These are phyloP conservation scores for Marronus borbonicus DNA, from an alignment of 2,888 invertebrate species.

Conservation along the genomic window DNA sequence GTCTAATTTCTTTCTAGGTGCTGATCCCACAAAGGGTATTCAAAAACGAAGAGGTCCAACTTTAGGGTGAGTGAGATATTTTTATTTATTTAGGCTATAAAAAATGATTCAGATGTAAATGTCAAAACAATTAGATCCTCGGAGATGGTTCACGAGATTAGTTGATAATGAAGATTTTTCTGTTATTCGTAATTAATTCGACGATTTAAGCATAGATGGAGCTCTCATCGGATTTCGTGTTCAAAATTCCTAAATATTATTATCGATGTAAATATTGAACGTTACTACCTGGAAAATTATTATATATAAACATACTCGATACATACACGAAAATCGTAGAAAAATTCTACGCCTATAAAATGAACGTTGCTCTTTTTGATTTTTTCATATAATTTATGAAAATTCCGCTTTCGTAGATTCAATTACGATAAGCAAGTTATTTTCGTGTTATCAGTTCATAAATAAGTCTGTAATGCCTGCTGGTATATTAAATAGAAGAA, in stretches of 20 bases:
- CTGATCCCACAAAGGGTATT: conserved; percentile 86
- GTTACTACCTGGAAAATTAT: not conserved
- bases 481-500: conserved; percentile 61
- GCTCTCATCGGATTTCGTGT: not conserved
- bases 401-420: conserved; percentile 63
- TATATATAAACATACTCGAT: not conserved
- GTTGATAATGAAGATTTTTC: conserved; percentile 45
- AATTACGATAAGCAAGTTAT: conserved; percentile 69
- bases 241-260: not conserved
- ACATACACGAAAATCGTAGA: not conserved
- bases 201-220: conserved; percentile 22
- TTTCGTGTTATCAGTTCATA: conserved; percentile 67
- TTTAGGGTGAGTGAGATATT: conserved; percentile 79
- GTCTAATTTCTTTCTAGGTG: conserved; percentile 74
- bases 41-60: conserved; percentile 86
- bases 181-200: conserved; percentile 7
- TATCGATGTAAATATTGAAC: too few species aligned
- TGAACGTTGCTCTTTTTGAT: not conserved
- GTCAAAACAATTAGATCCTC: conserved; percentile 28
- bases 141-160: not conserved
- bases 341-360: conserved; percentile 5
- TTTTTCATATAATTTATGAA: conserved; percentile 39
- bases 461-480: conserved; percentile 64
- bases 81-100: conserved; percentile 28
- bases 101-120: conserved; percentile 32